Conservation (phyloP, 35 echinoderm and acorn worm genomes). For the Lytechinus variegatus region DNA sequence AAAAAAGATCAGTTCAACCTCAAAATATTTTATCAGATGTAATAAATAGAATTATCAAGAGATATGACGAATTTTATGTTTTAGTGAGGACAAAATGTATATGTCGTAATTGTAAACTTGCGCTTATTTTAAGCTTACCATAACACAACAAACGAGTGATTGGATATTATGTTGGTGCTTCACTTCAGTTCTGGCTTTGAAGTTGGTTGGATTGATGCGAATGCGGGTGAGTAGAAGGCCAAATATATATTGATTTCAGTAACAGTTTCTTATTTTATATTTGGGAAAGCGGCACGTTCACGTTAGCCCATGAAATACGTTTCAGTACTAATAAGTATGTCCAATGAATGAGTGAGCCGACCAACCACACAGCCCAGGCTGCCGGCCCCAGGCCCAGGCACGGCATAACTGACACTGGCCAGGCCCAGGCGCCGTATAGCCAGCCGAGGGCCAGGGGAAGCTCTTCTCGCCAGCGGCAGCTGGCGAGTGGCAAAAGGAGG, state of each 20-base stretch:
- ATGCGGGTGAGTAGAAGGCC: background rate
- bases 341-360: too few relatives aligned
- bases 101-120: background rate
- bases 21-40: background rate
- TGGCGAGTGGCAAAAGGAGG: too few relatives aligned
- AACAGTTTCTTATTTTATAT: background rate
- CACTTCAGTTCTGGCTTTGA: too few relatives aligned
- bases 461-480: too few relatives aligned
- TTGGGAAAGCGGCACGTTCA: background rate
- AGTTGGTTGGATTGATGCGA: background rate
- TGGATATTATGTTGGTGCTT: too few relatives aligned
- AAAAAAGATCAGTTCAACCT: background rate
- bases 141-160: background rate
- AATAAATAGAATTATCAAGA: background rate
- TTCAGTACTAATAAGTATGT: too few relatives aligned
- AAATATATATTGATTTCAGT: background rate
- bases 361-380: too few relatives aligned
- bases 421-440: too few relatives aligned
- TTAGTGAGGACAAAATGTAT: background rate
- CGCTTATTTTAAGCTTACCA: background rate
- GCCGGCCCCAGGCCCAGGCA: too few relatives aligned
- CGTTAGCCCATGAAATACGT: too few relatives aligned
- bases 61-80: background rate
- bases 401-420: too few relatives aligned
- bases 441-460: too few relatives aligned